Base-by-base conservation (phyloP, 1,140 invertebrate species). In the Muscidifurax raptorellus region DNA sequence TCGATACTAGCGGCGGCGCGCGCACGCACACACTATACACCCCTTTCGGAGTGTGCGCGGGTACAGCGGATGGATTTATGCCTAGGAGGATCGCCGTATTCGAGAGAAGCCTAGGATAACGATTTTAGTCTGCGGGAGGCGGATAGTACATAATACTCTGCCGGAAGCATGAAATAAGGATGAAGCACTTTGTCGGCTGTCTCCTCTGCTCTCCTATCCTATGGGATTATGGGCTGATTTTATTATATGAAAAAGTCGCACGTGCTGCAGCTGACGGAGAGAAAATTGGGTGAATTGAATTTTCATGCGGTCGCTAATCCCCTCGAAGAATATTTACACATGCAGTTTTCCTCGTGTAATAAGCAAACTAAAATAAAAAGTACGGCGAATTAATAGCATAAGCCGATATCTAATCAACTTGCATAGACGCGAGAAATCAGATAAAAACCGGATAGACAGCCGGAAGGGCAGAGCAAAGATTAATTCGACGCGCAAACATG, bases 91-190 rank as follows among this genome's bases (percentile, higher is more conserved):
- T 30, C 12, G 27, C 10, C 36, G 36, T 40, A 40, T 40, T 10
- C 7, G 7, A 69, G 66, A 69, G 27, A 25, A 40, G 7, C n/a
- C 18, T 40, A 13, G 32, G 36, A 75, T 44, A 75, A 75, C 72
- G 22, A 75, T 75, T 75, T 75, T 75, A 44, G 72, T 44, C 5
- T 36, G 1, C 0, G 22, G n/a, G 10, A 12, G 72, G 25, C 6
- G 22, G 66, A 40, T 40, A 40, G 36, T n/a, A n/a, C 25, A 10
- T 28, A 30, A 30, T 28, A 69, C 25, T 69, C 25, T 47, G 36
- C 22, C n/a, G 36, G 72, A 47, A 75, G 72, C n/a, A 47, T 75
- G 72, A 75, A 75, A 75, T 27, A 44, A 47, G n/a, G n/a, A 75
- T 75, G 72, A 40, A 12, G 71, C 32, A 74, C 32, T 74, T 74